Evolutionary conservation across 2,888 invertebrate species (phyloP).

Genomic region (Seira sanloemensis): DNA sequence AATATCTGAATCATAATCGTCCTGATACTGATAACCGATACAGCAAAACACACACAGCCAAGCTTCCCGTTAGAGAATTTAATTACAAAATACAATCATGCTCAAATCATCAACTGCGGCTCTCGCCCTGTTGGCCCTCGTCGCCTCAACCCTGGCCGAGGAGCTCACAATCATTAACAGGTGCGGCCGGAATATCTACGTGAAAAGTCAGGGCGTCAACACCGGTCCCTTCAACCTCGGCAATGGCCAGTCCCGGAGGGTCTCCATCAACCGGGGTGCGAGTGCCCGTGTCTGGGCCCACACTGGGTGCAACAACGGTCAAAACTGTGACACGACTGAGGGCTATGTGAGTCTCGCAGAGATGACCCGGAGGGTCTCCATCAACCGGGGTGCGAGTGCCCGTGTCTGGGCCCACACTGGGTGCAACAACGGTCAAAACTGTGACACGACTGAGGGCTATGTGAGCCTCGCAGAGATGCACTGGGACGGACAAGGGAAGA

Average conservation of each 20-base stretch:
- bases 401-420: slow-evolving; percentile 29
- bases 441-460: slow-evolving; percentile 52
- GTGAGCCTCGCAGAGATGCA: slow-evolving; percentile 54
- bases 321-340: slow-evolving; percentile 55
- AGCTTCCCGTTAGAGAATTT: too few species aligned
- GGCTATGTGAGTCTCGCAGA: slow-evolving; percentile 50
- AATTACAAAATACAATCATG: too few species aligned
- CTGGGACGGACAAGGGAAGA: slow-evolving; percentile 50
- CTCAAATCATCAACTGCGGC: too few species aligned
- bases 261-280: slow-evolving; percentile 24
- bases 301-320: too few species aligned
- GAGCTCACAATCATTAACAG: slow-evolving; percentile 45
- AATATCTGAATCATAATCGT: too few species aligned
- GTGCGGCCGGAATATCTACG: slow-evolving; percentile 43
- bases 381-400: slow-evolving; percentile 22
- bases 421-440: slow-evolving; percentile 30
- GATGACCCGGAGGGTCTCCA: slow-evolving; percentile 34
- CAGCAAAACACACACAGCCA: too few species aligned
- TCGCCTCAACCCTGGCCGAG: slow-evolving; percentile 6
- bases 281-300: slow-evolving; percentile 43
- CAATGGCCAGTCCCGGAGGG: slow-evolving; percentile 3
- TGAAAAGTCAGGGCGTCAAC: slow-evolving; percentile 29
- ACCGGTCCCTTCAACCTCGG: slow-evolving; percentile 33
- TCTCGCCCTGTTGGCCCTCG: neutral
- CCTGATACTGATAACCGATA: too few species aligned